Base-by-base conservation (phyloP, 1,140 invertebrate species). In the Drosophila paulistorum region DNA sequence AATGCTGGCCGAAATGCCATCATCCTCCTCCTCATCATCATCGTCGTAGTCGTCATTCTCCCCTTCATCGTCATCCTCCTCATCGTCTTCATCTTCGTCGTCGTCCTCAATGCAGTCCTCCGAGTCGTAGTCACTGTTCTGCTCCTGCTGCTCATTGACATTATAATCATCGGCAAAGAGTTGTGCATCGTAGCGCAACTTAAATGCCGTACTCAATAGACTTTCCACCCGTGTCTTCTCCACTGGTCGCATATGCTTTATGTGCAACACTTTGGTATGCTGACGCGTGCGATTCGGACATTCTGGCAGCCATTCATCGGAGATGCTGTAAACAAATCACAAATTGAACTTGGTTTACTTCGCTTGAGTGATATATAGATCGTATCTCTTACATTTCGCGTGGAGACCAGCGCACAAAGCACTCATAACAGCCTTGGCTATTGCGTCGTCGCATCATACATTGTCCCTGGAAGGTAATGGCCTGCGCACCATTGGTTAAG, bases 271-370 rank as follows among this genome's bases (percentile, higher is more conserved):
- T 73, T 92, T 92, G 2, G 82, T 83, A 68, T 90, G 90, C 17
- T 77, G 77, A 3, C 77, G 57, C 51, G 73, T 89, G 5, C 78
- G 71, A 45, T 84, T 73, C 4, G 71, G 59, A 14, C 82, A 81
- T 65, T 90, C 84, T 0, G 91, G 87, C 48, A 92, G 48, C 91
- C 91, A 92, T 65, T 92, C 91, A 59, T 92, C 89, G 35, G 85
- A 84, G 7, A 92, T 91, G 41, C 91, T 91, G 30, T n/a, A 48
- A 13, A 2, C 14, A 0, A 1, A 39, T n/a, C 17, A n/a, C n/a
- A 1, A 17, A 7, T 60, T 11, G 48, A 7, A 17, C 58, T 17
- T 5, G 3, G 10, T 59, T 10, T 10, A 1, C 11, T 4, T 14
- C 30, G 5, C 30, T 1, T 1, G 14, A 11, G 4, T 26, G 14